phyloP scores from a whole-genome alignment of 2,888 invertebrate species.

The Synanthedon vespiformis region DNA sequence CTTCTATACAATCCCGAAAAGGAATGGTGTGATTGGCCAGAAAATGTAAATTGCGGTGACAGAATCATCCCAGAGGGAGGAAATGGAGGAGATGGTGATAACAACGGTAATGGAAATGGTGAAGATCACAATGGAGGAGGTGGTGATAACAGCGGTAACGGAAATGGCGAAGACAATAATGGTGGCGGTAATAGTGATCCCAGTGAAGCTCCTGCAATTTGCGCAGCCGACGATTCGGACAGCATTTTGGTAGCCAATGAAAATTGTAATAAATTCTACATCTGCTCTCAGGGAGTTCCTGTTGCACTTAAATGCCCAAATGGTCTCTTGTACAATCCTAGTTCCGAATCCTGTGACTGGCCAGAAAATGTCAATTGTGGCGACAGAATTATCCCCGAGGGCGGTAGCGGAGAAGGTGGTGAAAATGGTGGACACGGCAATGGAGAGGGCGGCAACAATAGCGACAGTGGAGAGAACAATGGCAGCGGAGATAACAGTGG shows the following conservation, averaged over 20 bases:
- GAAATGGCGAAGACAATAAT: conserved; percentile 6
- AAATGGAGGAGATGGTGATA: conserved; percentile 2
- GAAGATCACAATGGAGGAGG: conserved; percentile 6
- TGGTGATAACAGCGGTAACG: conserved; percentile 7
- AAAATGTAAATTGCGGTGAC: conserved; percentile 21
- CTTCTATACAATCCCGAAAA: conserved; percentile 21
- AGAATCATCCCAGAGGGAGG: conserved; percentile 8
- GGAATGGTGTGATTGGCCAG: conserved; percentile 20
- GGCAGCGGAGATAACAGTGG: not conserved
- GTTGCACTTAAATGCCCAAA: conserved; percentile 17
- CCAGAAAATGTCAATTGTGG: conserved; percentile 19
- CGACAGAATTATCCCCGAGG: conserved; percentile 12
- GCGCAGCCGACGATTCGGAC: conserved; percentile 17
- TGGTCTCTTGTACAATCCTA: conserved; percentile 21
- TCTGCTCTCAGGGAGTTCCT: conserved; percentile 19
- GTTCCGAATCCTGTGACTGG: conserved; percentile 18
- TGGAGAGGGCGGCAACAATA: conserved; percentile 1
- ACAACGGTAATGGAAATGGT: conserved; percentile 1
- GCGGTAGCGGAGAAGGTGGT: conserved; percentile 1
- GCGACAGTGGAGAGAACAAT: conserved; percentile 5
- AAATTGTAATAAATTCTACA: conserved; percentile 25
- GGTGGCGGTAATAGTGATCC: conserved; percentile 15
- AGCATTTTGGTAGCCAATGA: conserved; percentile 22
- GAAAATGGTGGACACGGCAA: not conserved
- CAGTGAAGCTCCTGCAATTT: conserved; percentile 19